Evolutionary conservation across 2,888 invertebrate genomes (phyloP), one percentile per base, ranked within the genome.

Genomic region (Platerodrilus igneus): DNA sequence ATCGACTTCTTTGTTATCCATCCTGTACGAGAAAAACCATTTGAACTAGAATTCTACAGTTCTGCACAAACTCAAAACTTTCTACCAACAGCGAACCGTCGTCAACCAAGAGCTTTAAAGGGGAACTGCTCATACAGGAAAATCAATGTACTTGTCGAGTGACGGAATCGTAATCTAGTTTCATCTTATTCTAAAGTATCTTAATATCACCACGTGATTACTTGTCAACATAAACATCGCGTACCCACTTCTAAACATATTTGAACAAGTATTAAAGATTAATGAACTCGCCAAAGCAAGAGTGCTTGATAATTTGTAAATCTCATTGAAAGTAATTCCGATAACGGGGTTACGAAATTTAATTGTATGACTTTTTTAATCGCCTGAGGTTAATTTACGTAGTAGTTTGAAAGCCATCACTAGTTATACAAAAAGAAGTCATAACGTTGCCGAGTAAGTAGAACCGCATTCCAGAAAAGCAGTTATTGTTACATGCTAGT

Each of bases 21-120:
- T n/a, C n/a, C n/a, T n/a, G n/a, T n/a, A n/a, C n/a, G n/a, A n/a
- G n/a, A n/a, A n/a, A n/a, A n/a, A n/a, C n/a, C n/a, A n/a, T n/a
- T n/a, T n/a, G n/a, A n/a, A n/a, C n/a, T n/a, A n/a, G n/a, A n/a
- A n/a, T n/a, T 40, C 41, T 41, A 41, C 35, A 44, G 33, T 41
- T 34, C 35, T 29, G 36, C 32, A 42, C 33, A 34, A 53, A 54
- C 58, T 59, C 60, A 41, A 55, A 53, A 57, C 56, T 58, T 52
- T 48, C 47, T 57, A 45, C 59, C 57, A 47, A 54, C 52, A 53
- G 57, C 58, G 56, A 58, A 57, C 57, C 57, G 54, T 58, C 57
- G 58, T 55, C 58, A n/a, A n/a, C 54, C 56, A 56, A 59, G 54
- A 58, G 57, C 57, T 58, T 59, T 60, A 60, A 60, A 60, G 60